Evolutionary conservation across 1,140 invertebrate species (phyloP).

Genomic region (Diorhabda carinulata): DNA sequence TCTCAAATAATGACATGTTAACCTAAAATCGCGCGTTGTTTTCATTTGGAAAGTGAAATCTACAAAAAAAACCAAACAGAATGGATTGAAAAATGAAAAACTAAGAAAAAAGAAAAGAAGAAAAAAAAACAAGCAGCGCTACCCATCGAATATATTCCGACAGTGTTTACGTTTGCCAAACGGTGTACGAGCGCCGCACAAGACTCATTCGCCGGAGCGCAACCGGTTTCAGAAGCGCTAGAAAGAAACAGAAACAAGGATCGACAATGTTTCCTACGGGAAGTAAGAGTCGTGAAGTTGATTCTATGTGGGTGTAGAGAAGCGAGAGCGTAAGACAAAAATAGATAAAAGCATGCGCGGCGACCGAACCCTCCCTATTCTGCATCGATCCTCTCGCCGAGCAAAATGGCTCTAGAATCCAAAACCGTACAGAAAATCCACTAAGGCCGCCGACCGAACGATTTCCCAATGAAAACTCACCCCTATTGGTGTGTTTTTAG

Average conservation of each 20-base stretch:
- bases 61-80: conserved; percentile 10
- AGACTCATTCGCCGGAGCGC: conserved; percentile 15
- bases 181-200: conserved; percentile 3
- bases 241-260: conserved; percentile 10
- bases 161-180: conserved; percentile 9
- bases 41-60: conserved; percentile 13
- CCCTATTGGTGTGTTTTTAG: conserved; percentile 42
- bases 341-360: conserved; percentile 48
- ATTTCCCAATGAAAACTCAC: conserved; percentile 34
- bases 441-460: conserved; percentile 36
- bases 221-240: conserved; percentile 4
- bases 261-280: conserved; percentile 9
- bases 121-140: conserved; percentile 6
- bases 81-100: background rate
- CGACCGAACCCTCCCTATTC: conserved; percentile 43
- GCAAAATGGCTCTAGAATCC: conserved; percentile 48
- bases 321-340: conserved; percentile 46
- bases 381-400: conserved; percentile 43
- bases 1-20: background rate
- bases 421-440: conserved; percentile 45
- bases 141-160: conserved; percentile 4
- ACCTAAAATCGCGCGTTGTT: background rate
- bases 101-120: conserved; percentile 1
- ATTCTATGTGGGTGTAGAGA: conserved; percentile 38
- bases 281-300: conserved; percentile 40